Conservation (phyloP, 1,140 invertebrate species). For the Cherax quadricarinatus region DNA sequence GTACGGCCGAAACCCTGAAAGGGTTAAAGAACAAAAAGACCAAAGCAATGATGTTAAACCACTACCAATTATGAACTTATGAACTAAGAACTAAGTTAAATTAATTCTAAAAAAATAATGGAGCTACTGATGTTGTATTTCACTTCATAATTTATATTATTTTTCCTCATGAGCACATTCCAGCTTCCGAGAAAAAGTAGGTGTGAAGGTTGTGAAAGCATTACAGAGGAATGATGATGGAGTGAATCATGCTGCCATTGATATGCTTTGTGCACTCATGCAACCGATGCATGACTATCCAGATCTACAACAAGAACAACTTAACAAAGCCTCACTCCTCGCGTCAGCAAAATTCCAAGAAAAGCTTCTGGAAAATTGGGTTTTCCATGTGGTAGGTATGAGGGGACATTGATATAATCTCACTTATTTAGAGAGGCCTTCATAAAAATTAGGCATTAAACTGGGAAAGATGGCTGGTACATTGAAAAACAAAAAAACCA, state of each 20-base stretch:
- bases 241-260: slow-evolving; percentile 96
- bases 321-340: slow-evolving; percentile 80
- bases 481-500: no score
- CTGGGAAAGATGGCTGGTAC: no score
- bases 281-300: slow-evolving; percentile 99
- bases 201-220: slow-evolving; percentile 91
- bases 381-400: slow-evolving; percentile 93
- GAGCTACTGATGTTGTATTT: not conserved
- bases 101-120: no score
- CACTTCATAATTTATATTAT: not conserved
- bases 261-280: slow-evolving; percentile 98
- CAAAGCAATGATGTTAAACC: no score
- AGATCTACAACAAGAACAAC: slow-evolving; percentile 94
- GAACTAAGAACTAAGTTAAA: no score
- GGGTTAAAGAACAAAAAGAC: no score
- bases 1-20: no score
- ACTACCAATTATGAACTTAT: no score
- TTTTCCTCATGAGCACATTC: not conserved
- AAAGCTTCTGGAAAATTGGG: slow-evolving; percentile 95
- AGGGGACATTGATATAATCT: not conserved
- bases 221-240: slow-evolving; percentile 91
- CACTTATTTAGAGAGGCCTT: no score
- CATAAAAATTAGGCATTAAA: no score
- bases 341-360: slow-evolving; percentile 95
- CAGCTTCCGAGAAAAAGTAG: slow-evolving; percentile 96